phyloP scores from a whole-genome alignment of 2,888 invertebrate genomes.

The Yponomeuta plumbellus region DNA sequence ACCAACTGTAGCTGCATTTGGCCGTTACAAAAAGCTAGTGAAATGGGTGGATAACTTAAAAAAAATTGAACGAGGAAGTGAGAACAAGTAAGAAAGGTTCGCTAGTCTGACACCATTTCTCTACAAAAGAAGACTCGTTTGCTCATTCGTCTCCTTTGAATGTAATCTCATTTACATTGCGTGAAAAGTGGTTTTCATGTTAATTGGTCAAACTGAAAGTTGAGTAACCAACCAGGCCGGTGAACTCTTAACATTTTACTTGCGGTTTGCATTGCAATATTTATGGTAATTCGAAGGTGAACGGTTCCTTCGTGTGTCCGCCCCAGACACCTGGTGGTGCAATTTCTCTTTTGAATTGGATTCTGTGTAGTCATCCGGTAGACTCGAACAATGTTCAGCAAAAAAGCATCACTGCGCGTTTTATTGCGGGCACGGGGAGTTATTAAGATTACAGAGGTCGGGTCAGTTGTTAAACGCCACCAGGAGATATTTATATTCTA shows the following conservation, averaged over 20 bases:
- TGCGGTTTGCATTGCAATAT: constrained; percentile 2
- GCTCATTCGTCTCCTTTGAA: neutral
- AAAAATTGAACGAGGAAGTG: neutral
- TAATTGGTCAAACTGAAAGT: neutral
- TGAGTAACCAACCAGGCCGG: neutral
- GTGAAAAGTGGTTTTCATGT: neutral
- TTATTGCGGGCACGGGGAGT: constrained; percentile 35
- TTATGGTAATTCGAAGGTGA: neutral
- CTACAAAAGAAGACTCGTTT: neutral
- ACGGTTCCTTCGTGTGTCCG: neutral
- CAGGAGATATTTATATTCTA: constrained; percentile 67
- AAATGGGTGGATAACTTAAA: neutral
- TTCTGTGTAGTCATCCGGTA: neutral
- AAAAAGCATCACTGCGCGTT: neutral
- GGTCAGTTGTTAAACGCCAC: constrained; percentile 62
- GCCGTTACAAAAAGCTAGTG: neutral
- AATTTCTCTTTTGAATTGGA: neutral
- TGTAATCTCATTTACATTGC: neutral
- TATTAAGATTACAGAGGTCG: constrained; percentile 59
- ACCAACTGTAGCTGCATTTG: too few species aligned
- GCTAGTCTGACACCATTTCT: neutral
- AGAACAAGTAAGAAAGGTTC: neutral
- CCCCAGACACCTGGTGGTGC: neutral
- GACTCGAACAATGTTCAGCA: too few species aligned
- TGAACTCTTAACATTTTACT: constrained; percentile 3